Conservation (phyloP, 1,140 invertebrate species). For the Leptinotarsa texana region DNA sequence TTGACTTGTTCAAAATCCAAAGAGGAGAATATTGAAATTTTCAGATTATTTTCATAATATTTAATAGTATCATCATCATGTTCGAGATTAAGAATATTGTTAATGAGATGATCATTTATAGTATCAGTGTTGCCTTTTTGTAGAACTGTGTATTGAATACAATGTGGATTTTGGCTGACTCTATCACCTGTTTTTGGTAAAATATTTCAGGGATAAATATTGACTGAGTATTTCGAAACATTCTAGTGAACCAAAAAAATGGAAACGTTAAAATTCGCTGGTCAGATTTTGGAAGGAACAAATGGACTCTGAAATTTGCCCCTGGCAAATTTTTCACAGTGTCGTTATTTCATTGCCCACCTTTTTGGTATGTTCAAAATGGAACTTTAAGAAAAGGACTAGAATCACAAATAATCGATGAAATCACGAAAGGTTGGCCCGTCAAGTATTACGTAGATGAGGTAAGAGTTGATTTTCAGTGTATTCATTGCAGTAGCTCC, state of each 20-base stretch:
- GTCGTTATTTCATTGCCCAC: conserved; percentile 7
- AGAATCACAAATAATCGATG: neutral
- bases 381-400: neutral
- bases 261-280: neutral
- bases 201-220: too few species aligned
- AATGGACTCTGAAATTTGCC: neutral
- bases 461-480: neutral
- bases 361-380: conserved; percentile 9
- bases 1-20: too few species aligned
- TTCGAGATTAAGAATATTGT: too few species aligned
- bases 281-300: neutral
- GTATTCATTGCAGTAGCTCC: too few species aligned
- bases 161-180: too few species aligned
- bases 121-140: too few species aligned
- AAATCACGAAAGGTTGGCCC: neutral
- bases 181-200: too few species aligned
- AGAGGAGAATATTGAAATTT: too few species aligned
- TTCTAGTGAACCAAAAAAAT: neutral
- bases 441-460: conserved; percentile 1
- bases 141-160: too few species aligned
- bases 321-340: neutral
- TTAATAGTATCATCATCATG: too few species aligned
- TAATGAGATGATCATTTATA: too few species aligned
- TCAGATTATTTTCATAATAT: too few species aligned
- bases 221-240: neutral